phyloP scores from a whole-genome alignment of 2,888 invertebrate species.

The Thysanoteuthis rhombus region DNA sequence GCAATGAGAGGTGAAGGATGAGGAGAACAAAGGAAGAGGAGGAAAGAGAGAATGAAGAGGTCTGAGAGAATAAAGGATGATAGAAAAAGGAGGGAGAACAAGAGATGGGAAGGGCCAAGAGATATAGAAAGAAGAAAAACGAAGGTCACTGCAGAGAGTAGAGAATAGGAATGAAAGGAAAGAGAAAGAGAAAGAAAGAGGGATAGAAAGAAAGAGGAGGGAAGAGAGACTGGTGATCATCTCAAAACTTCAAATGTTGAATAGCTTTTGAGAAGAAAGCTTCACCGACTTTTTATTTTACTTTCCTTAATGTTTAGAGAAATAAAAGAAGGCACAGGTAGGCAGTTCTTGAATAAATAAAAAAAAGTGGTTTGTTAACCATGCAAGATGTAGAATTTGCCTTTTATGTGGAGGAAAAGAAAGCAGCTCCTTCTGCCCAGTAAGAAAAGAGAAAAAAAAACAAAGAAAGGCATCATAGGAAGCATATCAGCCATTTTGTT shows the following conservation, averaged over 20 bases:
- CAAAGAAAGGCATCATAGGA: too few relatives aligned
- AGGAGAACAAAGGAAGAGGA: neutral
- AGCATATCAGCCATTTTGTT: neutral
- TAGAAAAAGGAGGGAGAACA: neutral
- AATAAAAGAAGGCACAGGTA: neutral
- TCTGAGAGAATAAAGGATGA: neutral
- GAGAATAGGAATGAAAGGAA: neutral
- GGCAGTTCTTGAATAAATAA: neutral
- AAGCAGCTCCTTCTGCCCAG: neutral
- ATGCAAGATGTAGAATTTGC: conserved; percentile 22
- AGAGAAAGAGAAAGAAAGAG: neutral
- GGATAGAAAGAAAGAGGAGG: neutral
- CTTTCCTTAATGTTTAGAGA: neutral
- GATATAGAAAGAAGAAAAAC: too few relatives aligned
- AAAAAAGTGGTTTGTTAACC: neutral
- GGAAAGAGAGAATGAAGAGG: neutral
- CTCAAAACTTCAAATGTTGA: neutral
- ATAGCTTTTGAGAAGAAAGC: neutral
- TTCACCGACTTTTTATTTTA: neutral
- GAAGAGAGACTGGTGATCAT: neutral
- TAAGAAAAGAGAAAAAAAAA: too few relatives aligned
- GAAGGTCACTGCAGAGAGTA: neutral
- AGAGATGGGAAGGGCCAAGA: neutral
- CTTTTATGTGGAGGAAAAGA: neutral
- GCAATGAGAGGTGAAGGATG: neutral